Evolutionary conservation across 2,797 vertebrate species (phyloP).

Genomic region (Pogonophryne albipinna): DNA sequence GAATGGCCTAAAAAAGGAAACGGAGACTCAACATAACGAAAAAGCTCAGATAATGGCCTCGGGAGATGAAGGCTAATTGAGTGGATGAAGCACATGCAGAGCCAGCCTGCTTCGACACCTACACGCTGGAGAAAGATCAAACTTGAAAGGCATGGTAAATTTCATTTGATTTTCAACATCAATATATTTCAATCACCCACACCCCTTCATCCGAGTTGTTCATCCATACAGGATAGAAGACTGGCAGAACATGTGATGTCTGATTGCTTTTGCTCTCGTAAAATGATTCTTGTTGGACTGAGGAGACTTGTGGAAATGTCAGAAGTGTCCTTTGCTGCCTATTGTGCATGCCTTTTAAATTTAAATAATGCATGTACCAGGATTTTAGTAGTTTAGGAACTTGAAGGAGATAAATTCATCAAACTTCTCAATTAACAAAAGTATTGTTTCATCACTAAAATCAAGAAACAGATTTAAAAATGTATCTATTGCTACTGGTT

Average conservation of each 20-base stretch:
- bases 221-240: constrained; percentile 32
- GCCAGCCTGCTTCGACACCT: constrained; percentile 49
- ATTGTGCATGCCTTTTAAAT: neutral
- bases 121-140: constrained; percentile 53
- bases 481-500: neutral
- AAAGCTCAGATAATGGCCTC: constrained; percentile 51
- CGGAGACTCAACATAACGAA: constrained; percentile 42
- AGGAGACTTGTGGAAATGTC: constrained; percentile 28
- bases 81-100: constrained; percentile 48
- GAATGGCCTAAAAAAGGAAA: constrained; percentile 25
- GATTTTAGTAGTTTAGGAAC: neutral
- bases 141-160: constrained; percentile 55
- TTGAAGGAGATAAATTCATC: neutral
- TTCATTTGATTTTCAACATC: constrained; percentile 66
- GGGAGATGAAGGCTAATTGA: constrained; percentile 65
- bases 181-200: constrained; percentile 51
- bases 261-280: constrained; percentile 32
- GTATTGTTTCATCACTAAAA: neutral
- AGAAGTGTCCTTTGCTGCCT: neutral
- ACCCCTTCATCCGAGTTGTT: constrained; percentile 48
- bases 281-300: constrained; percentile 8
- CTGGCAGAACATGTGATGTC: constrained; percentile 46
- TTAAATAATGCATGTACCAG: neutral
- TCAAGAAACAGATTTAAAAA: neutral
- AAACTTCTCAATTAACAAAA: neutral